Evolutionary conservation across 2,113 vertebrate species (phyloP), one percentile per base, ranked within the genome.

Genomic region (Carollia perspicillata): DNA sequence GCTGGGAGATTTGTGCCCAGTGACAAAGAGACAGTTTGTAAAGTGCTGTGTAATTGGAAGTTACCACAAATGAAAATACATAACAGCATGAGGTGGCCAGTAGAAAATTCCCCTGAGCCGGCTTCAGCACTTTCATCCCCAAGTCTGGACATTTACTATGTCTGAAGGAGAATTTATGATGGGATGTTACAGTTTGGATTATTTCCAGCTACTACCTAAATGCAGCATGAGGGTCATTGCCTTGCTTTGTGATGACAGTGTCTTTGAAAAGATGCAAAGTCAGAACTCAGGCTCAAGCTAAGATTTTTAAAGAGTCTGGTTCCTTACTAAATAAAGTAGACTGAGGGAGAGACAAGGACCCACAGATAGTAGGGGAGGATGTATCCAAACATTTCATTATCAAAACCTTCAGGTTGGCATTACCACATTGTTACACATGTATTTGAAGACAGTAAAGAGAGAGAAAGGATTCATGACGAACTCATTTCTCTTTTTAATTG

Each of bases 1-100:
- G 66, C 93, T 95, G 80, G 35, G 88, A 94, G 84, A 96, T 95
- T 92, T 93, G 87, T 93, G 95, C 51, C 84, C 87, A 93, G 55
- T 92, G 93, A 95, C 92, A 89, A 75, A 94, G 80, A 96, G 14
- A 94, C 35, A 84, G 69, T 95, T 95, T 96, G 60, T 90, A 94
- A 97, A 91, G 93, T 84, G 84, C 51, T 94, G 75, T 44, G 58
- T 95, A 87, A 95, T 95, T 97, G 58, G 84, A 93, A 95, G 89
- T 90, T 84, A 89, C 92, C 66, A 42, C 83, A 89, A 89, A 95
- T 87, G 92, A 89, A 94, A 96, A 95, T 65, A 87, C 89, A 79
- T 77, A 69, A 63, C 85, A 93, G 63, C 37, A 37, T 74, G 60
- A 35, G 77, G 75, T 69, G 90, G 68, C 84, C 92, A 40, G 20